Evolutionary conservation across 2,797 vertebrate genomes (phyloP), one percentile per base, ranked within the genome.

Genomic region (Etheostoma perlongum): DNA sequence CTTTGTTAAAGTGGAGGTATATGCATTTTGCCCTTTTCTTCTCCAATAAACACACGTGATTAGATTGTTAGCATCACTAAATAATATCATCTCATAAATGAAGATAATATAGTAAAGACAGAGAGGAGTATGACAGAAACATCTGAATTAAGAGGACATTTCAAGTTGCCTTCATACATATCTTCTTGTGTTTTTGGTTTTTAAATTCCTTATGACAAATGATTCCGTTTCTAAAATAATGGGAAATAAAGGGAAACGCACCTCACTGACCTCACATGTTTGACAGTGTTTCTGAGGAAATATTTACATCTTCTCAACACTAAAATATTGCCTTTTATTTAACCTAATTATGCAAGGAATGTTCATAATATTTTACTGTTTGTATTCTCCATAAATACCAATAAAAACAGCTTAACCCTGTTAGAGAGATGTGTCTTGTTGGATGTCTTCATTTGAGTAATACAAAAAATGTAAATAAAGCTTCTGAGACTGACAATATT

Each of bases 1-100:
- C 81, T 84, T 82, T 76, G 81, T 82, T 80, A 79, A 89, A 84
- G 78, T 44, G 71, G 62, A 85, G 63, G 74, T 53, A 18, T 48
- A 54, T 11, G 14, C 73, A 42, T 66, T 85, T 46, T 44, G 51
- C 55, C 46, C 36, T 40, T 46, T 76, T 78, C 44, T 79, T 27
- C 63, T 81, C 65, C 58, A 81, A 76, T 83, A 80, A 83, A 55
- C n/a, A 76, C 25, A 0, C 30, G 46, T 57, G 83, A 84, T 86
- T 75, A 66, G 77, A 84, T 59, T 67, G 71, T 65, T 61, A 27
- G 55, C 75, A 67, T 78, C 55, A 59, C 75, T 79, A 73, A 65
- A 48, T 73, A 53, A 65, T 59, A 72, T 59, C 47, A 52, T 55
- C 60, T 78, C 64, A 30, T 72, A 72, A 53, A 4, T 30, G 47